Conservation (phyloP, 2,113 vertebrate species). For the Pterocles burchelli region DNA sequence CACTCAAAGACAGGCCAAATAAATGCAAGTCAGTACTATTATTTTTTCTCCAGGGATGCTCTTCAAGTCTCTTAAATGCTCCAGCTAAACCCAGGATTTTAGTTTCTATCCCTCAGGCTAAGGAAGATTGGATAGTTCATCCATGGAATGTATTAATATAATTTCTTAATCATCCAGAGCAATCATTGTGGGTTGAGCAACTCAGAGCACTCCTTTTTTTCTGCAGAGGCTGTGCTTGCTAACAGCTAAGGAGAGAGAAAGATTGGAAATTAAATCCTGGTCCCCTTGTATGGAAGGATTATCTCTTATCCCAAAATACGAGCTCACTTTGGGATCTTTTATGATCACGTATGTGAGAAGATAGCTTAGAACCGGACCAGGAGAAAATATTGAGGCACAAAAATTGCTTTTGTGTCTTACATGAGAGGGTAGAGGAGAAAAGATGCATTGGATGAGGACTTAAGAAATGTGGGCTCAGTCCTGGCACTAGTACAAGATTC, state of each 20-base stretch:
- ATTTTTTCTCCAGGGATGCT: not conserved
- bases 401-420: not conserved
- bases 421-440: not conserved
- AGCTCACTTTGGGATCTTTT: not conserved
- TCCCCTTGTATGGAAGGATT: not conserved
- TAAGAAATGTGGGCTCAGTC: not conserved
- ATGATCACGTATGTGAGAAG: not conserved
- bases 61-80: not conserved
- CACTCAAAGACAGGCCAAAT: not conserved
- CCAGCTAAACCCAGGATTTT: conserved; percentile 1
- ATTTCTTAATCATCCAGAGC: conserved; percentile 53
- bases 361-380: not conserved
- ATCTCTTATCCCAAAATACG: not conserved
- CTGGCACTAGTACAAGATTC: conserved; percentile 26
- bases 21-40: not conserved
- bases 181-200: conserved; percentile 54
- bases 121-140: conserved; percentile 57
- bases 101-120: conserved; percentile 58
- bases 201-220: conserved; percentile 36
- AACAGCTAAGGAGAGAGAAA: not conserved
- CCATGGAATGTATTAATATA: conserved; percentile 43
- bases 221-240: conserved; percentile 19
- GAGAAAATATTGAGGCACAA: not conserved
- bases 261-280: not conserved
- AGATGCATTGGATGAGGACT: not conserved